These are phyloP conservation scores for Norana najaformis DNA, from an alignment of 2,888 invertebrate genomes.

Conservation along the genomic window DNA sequence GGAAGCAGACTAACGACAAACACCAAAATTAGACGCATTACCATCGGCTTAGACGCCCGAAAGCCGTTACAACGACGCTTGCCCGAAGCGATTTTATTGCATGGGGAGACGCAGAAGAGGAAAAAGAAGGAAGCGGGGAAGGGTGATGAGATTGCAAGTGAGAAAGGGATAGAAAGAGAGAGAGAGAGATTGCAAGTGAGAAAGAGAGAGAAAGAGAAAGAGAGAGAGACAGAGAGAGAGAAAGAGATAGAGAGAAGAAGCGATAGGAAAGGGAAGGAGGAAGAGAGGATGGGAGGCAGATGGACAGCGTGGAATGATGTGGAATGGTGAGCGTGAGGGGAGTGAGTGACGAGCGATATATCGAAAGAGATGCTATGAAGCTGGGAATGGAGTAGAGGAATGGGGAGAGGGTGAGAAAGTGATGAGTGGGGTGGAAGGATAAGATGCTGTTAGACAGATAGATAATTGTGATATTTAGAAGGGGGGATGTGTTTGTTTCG, in stretches of 20 bases:
- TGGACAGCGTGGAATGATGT: neutral
- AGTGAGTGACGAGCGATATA: neutral
- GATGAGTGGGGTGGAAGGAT: neutral
- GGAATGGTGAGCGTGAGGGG: no score
- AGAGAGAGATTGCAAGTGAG: conserved; percentile 29
- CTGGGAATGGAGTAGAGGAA: neutral
- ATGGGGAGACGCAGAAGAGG: neutral
- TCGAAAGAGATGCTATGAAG: neutral
- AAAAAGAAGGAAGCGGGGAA: neutral
- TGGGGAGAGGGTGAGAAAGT: neutral
- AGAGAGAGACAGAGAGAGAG: conserved; percentile 32
- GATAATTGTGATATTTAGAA: neutral
- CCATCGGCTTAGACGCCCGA: conserved; percentile 13
- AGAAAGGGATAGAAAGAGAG: conserved; percentile 19
- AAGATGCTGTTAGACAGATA: neutral
- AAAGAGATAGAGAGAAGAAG: conserved; percentile 27
- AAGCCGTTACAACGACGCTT: conserved; percentile 7
- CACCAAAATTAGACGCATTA: conserved; percentile 13
- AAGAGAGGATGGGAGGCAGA: conserved; percentile 28
- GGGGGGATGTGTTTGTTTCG: neutral
- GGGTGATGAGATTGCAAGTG: conserved; percentile 23
- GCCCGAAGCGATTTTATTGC: neutral
- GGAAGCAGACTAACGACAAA: neutral
- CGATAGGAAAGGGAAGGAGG: conserved; percentile 28
- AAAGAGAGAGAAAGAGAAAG: conserved; percentile 32